A percentile compares a stretch with the other conserved stretches of the same genome.
Conservation (phyloP, 1,140 invertebrate genomes). For the Rhopalosiphum maidis region DNA sequence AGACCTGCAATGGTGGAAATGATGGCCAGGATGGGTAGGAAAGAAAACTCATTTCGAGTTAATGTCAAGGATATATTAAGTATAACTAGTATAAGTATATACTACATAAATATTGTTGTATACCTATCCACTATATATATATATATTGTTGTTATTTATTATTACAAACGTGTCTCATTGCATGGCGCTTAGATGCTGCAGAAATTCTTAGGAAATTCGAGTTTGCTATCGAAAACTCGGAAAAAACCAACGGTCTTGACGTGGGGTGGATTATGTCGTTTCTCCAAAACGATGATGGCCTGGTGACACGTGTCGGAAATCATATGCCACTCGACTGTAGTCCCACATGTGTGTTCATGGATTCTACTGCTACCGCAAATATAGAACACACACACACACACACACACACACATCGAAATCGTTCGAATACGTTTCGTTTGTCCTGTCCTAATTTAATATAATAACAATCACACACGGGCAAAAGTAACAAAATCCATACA, state of each 20-base stretch:
- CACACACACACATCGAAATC: not conserved
- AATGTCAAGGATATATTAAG: not conserved
- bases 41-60: not conserved
- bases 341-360: not conserved
- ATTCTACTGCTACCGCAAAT: not conserved
- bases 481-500: not conserved
- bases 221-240: not conserved
- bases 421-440: not conserved
- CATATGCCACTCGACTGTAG: not conserved
- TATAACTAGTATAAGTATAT: not conserved
- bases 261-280: not conserved
- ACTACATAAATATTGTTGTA: not conserved
- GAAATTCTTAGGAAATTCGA: not conserved
- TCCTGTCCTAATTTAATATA: not conserved
- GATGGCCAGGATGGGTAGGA: not conserved
- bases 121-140: not conserved
- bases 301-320: not conserved
- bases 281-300: not conserved
- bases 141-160: not conserved
- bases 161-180: not conserved
- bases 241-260: not conserved
- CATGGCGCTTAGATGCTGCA: not conserved
- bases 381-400: not conserved
- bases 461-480: not conserved
- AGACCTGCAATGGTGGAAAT: not conserved